Percentiles rank a stretch among this genome's conserved stretches.
Evolutionary conservation across 1,140 invertebrate genomes (phyloP).

Genomic region (Cecropterus lyciades): DNA sequence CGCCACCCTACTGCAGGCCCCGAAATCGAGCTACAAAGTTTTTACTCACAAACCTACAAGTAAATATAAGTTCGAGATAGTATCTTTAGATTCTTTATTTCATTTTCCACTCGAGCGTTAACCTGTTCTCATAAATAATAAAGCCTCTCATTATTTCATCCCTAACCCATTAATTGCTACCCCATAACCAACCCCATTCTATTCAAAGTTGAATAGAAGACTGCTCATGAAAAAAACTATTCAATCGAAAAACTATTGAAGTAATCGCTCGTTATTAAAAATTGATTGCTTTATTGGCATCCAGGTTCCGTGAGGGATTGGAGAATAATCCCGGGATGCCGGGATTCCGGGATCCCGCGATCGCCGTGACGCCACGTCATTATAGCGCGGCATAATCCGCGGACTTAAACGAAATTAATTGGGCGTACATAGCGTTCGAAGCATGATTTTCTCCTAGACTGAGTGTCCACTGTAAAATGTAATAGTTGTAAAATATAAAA

Average conservation of each 20-base stretch:
- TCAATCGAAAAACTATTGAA: slow-evolving; percentile 22
- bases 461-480: too few species aligned
- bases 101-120: background rate
- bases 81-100: too few species aligned
- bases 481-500: too few species aligned
- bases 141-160: slow-evolving; percentile 13
- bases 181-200: slow-evolving; percentile 7
- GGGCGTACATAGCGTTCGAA: slow-evolving; percentile 18
- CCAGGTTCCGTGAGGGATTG: background rate
- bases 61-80: too few species aligned
- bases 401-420: slow-evolving; percentile 34
- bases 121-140: slow-evolving; percentile 1
- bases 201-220: slow-evolving; percentile 16
- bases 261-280: slow-evolving; percentile 24
- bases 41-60: too few species aligned
- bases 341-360: slow-evolving; percentile 10
- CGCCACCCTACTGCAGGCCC: too few species aligned
- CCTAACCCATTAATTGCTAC: slow-evolving; percentile 12
- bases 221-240: slow-evolving; percentile 28
- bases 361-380: slow-evolving; percentile 26
- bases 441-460: slow-evolving; percentile 17
- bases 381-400: slow-evolving; percentile 28
- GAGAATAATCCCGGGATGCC: slow-evolving; percentile 9
- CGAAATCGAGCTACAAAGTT: too few species aligned
- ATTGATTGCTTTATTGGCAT: slow-evolving; percentile 33